Conservation (phyloP, 2,113 vertebrate species). For the Trichomycterus rosablanca region DNA sequence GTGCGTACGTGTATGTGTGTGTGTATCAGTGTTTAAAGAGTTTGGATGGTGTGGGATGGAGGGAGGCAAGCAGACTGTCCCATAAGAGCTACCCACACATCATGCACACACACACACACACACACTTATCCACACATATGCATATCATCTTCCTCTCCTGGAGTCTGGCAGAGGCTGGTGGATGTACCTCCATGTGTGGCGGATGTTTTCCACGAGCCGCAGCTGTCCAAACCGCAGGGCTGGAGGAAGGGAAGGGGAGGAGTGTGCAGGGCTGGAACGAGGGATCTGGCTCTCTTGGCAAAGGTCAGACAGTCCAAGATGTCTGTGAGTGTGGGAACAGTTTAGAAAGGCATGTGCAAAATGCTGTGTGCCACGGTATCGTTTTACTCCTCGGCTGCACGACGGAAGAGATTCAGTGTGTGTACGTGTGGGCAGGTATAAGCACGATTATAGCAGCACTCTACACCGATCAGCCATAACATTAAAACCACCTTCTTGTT, state of each 20-base stretch:
- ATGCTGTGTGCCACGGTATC: conserved; percentile 68
- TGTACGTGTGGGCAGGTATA: conserved; percentile 7
- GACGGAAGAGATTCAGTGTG: conserved; percentile 48
- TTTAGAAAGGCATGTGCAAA: conserved; percentile 73
- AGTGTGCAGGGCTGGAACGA: conserved; percentile 50
- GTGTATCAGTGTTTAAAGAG: conserved; percentile 24
- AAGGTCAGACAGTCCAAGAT: conserved; percentile 74
- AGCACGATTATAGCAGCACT: no score
- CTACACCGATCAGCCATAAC: no score
- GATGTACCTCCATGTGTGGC: conserved; percentile 78
- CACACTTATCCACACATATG: conserved; percentile 43
- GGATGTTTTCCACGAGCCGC: conserved; percentile 87
- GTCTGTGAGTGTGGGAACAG: conserved; percentile 73
- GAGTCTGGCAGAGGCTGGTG: conserved; percentile 53
- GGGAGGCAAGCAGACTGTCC: conserved; percentile 47
- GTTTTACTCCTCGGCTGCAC: conserved; percentile 69
- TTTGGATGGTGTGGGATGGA: conserved; percentile 10
- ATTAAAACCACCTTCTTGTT: no score
- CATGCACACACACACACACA: conserved; percentile 34
- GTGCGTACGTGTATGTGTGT: background rate
- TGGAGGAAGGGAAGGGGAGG: conserved; percentile 63
- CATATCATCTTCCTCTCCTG: conserved; percentile 33
- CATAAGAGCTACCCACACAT: conserved; percentile 41
- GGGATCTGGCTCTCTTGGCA: conserved; percentile 64
- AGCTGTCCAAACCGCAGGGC: conserved; percentile 72